Evolutionary conservation across 2,888 invertebrate genomes (phyloP).

Genomic region (Theodoxus fluviatilis): DNA sequence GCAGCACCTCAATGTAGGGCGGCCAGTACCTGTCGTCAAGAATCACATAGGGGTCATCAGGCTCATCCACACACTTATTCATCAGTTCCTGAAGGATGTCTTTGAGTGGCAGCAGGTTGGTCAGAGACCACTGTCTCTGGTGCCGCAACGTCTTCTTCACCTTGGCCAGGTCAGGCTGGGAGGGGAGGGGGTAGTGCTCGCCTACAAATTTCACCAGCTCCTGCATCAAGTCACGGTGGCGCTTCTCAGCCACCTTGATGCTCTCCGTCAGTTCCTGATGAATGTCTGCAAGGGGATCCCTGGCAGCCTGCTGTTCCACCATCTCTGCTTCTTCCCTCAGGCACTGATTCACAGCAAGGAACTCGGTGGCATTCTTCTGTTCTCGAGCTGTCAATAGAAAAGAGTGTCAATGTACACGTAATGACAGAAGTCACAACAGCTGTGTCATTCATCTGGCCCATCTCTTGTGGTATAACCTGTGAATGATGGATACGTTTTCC

Average conservation of each 20-base stretch:
- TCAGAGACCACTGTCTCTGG: neutral
- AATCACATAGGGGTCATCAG: conserved; percentile 48
- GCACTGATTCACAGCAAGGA: conserved; percentile 1
- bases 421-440: too few species aligned
- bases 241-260: conserved; percentile 25
- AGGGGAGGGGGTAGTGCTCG: conserved; percentile 40
- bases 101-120: conserved; percentile 26
- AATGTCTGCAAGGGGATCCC: conserved; percentile 3
- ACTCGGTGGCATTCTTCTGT: neutral
- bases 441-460: too few species aligned
- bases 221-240: conserved; percentile 24
- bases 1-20: conserved; percentile 49
- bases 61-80: conserved; percentile 44
- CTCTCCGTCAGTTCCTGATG: conserved; percentile 27
- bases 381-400: conserved; percentile 8
- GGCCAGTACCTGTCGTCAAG: conserved; percentile 47
- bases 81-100: conserved; percentile 43
- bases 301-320: neutral
- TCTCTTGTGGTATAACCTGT: too few species aligned
- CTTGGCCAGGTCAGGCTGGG: conserved; percentile 34
- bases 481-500: too few species aligned
- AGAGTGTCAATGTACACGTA: too few species aligned
- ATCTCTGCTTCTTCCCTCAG: conserved; percentile 12
- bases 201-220: conserved; percentile 32
- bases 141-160: conserved; percentile 36